Evolutionary conservation across 2,888 invertebrate genomes (phyloP).

Genomic region (Leucophenga maculata): DNA sequence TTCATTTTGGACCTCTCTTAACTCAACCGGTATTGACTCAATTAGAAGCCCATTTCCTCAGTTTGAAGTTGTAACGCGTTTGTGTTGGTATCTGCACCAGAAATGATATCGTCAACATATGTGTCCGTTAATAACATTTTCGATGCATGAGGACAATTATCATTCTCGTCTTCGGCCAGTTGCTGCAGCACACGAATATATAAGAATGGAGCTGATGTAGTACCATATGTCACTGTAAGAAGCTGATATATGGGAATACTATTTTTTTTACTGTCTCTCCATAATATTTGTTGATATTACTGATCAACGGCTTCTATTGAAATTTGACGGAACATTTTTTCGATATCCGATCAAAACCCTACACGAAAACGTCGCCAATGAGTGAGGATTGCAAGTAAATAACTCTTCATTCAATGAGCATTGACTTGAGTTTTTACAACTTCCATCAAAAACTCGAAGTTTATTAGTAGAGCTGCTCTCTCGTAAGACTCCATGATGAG

Average conservation of each 20-base stretch:
- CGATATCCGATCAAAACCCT: no score
- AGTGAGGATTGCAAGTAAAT: constrained; percentile 22
- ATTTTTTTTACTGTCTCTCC: constrained; percentile 22
- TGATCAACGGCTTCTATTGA: constrained; percentile 22
- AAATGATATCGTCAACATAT: no score
- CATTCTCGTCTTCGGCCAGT: no score
- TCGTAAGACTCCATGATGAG: no score
- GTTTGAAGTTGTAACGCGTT: constrained; percentile 24
- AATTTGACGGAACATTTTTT: constrained; percentile 40
- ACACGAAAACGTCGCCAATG: no score
- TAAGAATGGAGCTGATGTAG: constrained; percentile 16
- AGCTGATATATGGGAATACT: constrained; percentile 32
- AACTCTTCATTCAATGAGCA: constrained; percentile 28
- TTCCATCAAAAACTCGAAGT: no score
- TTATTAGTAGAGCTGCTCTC: no score
- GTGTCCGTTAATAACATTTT: no score
- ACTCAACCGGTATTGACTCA: constrained; percentile 21
- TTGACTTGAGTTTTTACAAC: no score
- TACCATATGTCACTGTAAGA: constrained; percentile 35
- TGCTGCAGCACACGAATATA: no score
- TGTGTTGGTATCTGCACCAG: constrained; percentile 27
- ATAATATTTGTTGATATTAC: constrained; percentile 38
- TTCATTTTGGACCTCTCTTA: constrained; percentile 18
- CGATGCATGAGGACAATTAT: no score
- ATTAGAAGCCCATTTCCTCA: constrained; percentile 27